Percentiles rank a stretch among this genome's conserved stretches.
Conservation (phyloP, 2,888 invertebrate species). For the Hymenopus coronatus region DNA sequence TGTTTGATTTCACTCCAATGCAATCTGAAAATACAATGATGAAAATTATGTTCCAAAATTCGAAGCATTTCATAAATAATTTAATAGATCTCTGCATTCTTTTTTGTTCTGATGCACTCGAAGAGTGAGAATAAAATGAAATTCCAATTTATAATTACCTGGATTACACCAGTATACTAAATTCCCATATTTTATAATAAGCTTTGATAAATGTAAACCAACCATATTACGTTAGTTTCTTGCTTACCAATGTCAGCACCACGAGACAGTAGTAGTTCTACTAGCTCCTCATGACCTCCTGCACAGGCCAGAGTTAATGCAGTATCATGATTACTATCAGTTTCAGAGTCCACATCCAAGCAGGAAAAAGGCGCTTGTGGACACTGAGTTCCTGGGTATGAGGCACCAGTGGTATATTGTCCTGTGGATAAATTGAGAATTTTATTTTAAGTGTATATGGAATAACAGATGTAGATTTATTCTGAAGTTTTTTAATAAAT, state of each 20-base stretch:
- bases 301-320: conserved; percentile 96
- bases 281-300: conserved; percentile 94
- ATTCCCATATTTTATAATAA: too few species aligned
- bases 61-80: too few species aligned
- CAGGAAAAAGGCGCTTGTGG: conserved; percentile 62
- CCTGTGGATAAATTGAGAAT: conserved; percentile 32
- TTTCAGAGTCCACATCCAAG: conserved; percentile 95
- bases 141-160: too few species aligned
- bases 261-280: conserved; percentile 83
- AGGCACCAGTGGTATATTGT: conserved; percentile 40
- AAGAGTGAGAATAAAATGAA: too few species aligned
- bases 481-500: neutral
- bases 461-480: neutral
- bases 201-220: too few species aligned
- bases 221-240: neutral
- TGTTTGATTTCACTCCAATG: too few species aligned
- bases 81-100: too few species aligned
- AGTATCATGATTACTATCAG: conserved; percentile 98
- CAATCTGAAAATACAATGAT: too few species aligned
- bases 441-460: neutral
- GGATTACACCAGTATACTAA: too few species aligned
- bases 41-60: too few species aligned
- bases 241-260: conserved; percentile 79
- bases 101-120: too few species aligned
- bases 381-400: conserved; percentile 40